Conservation (phyloP, 2,113 vertebrate species). For the Triplophysa siluroides region DNA sequence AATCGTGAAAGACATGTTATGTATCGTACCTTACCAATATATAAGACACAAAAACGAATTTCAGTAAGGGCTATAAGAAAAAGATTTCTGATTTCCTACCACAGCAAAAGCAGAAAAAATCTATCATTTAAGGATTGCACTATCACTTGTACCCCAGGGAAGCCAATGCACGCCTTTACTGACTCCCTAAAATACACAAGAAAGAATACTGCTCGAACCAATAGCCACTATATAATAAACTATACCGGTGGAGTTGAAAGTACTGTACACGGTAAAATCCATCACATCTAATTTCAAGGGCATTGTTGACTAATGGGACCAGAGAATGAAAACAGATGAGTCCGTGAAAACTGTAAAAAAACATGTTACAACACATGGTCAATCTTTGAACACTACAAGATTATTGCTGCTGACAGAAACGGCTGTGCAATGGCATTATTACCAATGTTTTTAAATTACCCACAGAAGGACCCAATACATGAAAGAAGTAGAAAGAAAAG, state of each 20-base stretch:
- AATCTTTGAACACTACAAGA: not conserved
- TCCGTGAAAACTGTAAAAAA: not conserved
- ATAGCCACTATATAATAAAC: not conserved
- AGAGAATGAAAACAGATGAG: constrained; percentile 20
- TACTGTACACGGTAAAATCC: not conserved
- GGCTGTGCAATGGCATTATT: not conserved
- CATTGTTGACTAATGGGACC: not conserved
- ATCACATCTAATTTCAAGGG: constrained; percentile 16
- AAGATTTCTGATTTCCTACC: not conserved
- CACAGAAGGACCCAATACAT: constrained; percentile 1
- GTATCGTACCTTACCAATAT: too few species aligned
- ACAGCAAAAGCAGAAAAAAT: not conserved
- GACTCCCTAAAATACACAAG: not conserved
- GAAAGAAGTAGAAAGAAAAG: constrained; percentile 1
- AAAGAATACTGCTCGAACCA: not conserved
- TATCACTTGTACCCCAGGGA: not conserved
- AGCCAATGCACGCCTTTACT: not conserved
- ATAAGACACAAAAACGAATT: too few species aligned
- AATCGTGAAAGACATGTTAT: too few species aligned
- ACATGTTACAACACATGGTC: not conserved
- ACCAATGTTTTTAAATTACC: not conserved
- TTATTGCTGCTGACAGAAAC: too few species aligned
- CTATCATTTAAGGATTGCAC: not conserved
- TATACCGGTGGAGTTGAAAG: not conserved
- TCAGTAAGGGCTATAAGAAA: not conserved